phyloP scores from a whole-genome alignment of 2,888 invertebrate genomes.

The Himalopsyche japonica region DNA sequence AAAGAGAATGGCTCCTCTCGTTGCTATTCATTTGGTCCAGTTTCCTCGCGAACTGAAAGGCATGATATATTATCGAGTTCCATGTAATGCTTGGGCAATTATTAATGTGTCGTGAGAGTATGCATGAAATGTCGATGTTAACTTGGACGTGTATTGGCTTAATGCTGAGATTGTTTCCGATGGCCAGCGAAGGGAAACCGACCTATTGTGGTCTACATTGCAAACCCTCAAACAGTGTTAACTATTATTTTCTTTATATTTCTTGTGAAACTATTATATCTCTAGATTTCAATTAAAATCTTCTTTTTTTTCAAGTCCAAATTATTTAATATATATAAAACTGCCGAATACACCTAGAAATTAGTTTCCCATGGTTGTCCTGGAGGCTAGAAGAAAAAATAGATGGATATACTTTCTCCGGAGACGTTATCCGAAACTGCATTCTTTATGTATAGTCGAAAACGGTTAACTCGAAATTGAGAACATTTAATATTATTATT shows the following conservation, averaged over 20 bases:
- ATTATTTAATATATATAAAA: too few relatives aligned
- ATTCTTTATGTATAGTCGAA: too few relatives aligned
- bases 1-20: not conserved
- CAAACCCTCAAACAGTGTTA: not conserved
- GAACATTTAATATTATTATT: too few relatives aligned
- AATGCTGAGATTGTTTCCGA: not conserved
- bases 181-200: not conserved
- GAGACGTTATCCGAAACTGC: too few relatives aligned
- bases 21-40: not conserved
- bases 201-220: not conserved
- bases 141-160: not conserved
- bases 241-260: not conserved
- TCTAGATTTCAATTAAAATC: too few relatives aligned
- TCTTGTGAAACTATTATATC: too few relatives aligned
- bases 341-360: too few relatives aligned
- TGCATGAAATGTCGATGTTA: not conserved
- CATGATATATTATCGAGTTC: not conserved
- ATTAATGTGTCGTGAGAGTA: not conserved
- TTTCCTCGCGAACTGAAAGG: not conserved
- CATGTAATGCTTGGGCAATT: not conserved
- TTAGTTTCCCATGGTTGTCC: too few relatives aligned
- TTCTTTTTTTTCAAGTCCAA: too few relatives aligned
- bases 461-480: too few relatives aligned
- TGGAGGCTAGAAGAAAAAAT: too few relatives aligned
- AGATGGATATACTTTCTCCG: too few relatives aligned